Base-by-base conservation (phyloP, 2,113 vertebrate genomes). In the Plectropomus leopardus region DNA sequence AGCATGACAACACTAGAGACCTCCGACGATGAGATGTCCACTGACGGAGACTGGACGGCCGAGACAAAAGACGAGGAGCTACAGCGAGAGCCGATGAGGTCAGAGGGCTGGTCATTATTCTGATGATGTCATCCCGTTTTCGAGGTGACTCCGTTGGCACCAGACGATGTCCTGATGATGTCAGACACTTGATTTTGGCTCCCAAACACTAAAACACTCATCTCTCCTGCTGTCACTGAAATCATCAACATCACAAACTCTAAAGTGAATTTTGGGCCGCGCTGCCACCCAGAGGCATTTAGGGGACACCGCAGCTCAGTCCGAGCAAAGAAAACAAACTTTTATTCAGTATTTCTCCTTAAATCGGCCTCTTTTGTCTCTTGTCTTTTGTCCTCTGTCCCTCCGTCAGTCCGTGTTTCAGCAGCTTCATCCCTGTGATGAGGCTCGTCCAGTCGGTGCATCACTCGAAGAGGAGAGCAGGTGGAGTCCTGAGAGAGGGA, bases 371-470 rank as follows among this genome's bases (percentile, higher is more conserved):
- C 17, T 26, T 17, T 48, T 40, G 11, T 4, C 54, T 3, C 32
- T 1, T 7, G 51, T 79, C 13, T 45, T 53, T 64, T 23, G 21
- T 45, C 28, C 7, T 45, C 14, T 0, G 0, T 30, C 67, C 14
- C 4, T 44, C 59, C 61, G 0, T 24, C 86, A 94, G 95, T 58
- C 92, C 92, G 0, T 94, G 92, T 57, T 95, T 94, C 89, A 94
- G 93, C 92, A 95, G 77, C 87, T 83, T 94, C 89, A 95, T 95
- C 72, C 94, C 95, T 3, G 79, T 95, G 86, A 95, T 95, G 94
- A 85, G 95, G 54, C 87, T 95, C 13, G 89, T 95, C 17, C 95
- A 95, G 82, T 94, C 94, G 6, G 83, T 94, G 44, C 89, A 87
- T 50, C 94, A 95, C 73, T 78, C 51, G 7, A 95, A 94, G 78